phyloP scores from a whole-genome alignment of 2,113 vertebrate species.

The Grus americana region DNA sequence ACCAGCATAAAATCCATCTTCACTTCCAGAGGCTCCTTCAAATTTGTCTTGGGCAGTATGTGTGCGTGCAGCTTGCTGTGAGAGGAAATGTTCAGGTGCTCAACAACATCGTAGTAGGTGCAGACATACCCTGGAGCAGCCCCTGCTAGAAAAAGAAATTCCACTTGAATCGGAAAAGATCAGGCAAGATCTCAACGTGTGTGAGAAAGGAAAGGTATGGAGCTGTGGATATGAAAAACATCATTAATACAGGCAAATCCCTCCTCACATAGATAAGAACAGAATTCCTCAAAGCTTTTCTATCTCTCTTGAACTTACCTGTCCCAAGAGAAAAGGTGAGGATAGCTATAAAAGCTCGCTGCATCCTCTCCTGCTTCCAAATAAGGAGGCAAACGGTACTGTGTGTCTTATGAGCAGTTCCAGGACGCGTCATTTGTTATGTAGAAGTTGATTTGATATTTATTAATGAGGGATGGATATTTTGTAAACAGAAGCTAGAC shows the following conservation, averaged over 20 bases:
- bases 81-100: constrained; percentile 69
- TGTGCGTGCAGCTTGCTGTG: neutral
- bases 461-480: neutral
- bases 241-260: neutral
- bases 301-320: neutral
- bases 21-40: constrained; percentile 36
- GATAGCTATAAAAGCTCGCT: neutral
- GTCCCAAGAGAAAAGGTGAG: constrained; percentile 41
- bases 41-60: constrained; percentile 71
- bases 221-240: neutral
- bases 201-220: neutral
- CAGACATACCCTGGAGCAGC: constrained; percentile 54
- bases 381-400: neutral
- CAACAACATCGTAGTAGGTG: constrained; percentile 67
- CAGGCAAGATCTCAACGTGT: neutral
- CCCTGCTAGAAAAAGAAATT: neutral
- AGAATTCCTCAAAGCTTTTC: neutral
- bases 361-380: constrained; percentile 19
- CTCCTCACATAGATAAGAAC: neutral
- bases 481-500: neutral
- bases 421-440: constrained; percentile 1
- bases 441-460: constrained; percentile 2
- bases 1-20: constrained; percentile 57
- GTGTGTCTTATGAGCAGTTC: neutral
- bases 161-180: neutral